Percentiles rank a stretch among this genome's conserved stretches.
phyloP scores from a whole-genome alignment of 30 jellyfish, hydroid and myxozoan genomes.

The Clytia hemisphaerica region DNA sequence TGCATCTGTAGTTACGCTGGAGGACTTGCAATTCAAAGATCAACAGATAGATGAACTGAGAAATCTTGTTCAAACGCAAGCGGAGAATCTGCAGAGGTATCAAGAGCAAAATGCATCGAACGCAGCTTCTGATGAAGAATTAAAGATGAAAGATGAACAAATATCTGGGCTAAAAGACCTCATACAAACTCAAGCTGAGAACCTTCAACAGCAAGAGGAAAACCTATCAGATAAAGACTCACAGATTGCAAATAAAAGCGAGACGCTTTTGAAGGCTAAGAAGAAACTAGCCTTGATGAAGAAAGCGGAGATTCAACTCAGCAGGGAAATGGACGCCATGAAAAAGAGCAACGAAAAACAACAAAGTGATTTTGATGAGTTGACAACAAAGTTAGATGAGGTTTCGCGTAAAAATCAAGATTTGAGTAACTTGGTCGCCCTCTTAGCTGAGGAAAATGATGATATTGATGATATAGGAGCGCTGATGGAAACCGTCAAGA shows the following conservation, averaged over 20 bases:
- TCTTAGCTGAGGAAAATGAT: constrained; percentile 50
- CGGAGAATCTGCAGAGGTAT: no score
- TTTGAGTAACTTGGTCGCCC: constrained; percentile 33
- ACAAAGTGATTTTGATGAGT: constrained; percentile 14
- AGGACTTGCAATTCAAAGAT: no score
- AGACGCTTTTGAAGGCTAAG: constrained; percentile 31
- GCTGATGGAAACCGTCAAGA: neutral
- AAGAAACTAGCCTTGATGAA: constrained; percentile 52
- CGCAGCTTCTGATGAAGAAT: no score
- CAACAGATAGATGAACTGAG: no score
- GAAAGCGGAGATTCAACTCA: constrained; percentile 63
- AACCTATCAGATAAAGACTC: neutral
- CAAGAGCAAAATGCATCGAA: constrained; percentile 13
- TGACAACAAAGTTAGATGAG: constrained; percentile 14
- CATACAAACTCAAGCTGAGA: no score
- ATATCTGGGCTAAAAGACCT: no score
- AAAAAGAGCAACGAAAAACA: neutral
- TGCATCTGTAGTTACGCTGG: no score
- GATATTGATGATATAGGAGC: constrained; percentile 21
- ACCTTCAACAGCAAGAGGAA: no score
- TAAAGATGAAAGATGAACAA: no score
- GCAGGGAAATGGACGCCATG: constrained; percentile 48
- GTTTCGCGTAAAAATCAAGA: constrained; percentile 11
- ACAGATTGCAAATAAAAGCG: neutral
- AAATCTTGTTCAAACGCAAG: no score